These are phyloP conservation scores for Gambusia yucatana DNA, from an alignment of 2,797 vertebrate species.

Conservation along the genomic window DNA sequence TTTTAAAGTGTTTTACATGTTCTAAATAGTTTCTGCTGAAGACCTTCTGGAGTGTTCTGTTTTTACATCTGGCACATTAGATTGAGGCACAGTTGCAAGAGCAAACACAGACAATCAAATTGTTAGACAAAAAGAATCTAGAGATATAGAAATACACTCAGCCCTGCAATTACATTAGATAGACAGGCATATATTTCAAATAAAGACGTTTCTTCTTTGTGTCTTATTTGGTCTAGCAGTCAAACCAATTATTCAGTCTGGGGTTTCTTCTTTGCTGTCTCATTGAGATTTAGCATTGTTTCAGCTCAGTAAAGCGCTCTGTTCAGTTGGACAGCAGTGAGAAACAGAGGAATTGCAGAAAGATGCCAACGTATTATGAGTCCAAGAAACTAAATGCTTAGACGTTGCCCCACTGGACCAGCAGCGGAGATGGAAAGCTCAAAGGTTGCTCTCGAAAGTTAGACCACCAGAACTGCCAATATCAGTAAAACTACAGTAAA, in stretches of 20 bases:
- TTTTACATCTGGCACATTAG: neutral
- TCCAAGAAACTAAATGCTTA: constrained; percentile 62
- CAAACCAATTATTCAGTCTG: constrained; percentile 32
- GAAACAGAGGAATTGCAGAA: constrained; percentile 37
- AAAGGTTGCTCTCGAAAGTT: constrained; percentile 21
- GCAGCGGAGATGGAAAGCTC: constrained; percentile 13
- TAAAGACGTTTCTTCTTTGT: constrained; percentile 16
- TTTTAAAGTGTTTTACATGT: neutral
- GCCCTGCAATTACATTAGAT: constrained; percentile 41
- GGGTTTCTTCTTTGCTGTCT: constrained; percentile 34
- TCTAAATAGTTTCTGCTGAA: neutral
- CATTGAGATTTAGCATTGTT: constrained; percentile 52
- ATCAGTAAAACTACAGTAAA: neutral
- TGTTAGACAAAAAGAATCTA: constrained; percentile 15
- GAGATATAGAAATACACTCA: constrained; percentile 30
- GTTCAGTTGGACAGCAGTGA: constrained; percentile 36
- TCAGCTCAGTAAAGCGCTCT: constrained; percentile 41
- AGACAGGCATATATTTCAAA: constrained; percentile 45
- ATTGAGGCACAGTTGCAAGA: constrained; percentile 6
- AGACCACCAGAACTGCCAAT: constrained; percentile 15
- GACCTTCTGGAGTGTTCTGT: neutral
- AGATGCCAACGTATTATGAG: constrained; percentile 48
- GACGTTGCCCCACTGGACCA: constrained; percentile 29
- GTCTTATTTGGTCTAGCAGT: constrained; percentile 6
- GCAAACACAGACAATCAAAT: constrained; percentile 11